Conservation (phyloP, 2,797 vertebrate species). For the Chelon auratus region DNA sequence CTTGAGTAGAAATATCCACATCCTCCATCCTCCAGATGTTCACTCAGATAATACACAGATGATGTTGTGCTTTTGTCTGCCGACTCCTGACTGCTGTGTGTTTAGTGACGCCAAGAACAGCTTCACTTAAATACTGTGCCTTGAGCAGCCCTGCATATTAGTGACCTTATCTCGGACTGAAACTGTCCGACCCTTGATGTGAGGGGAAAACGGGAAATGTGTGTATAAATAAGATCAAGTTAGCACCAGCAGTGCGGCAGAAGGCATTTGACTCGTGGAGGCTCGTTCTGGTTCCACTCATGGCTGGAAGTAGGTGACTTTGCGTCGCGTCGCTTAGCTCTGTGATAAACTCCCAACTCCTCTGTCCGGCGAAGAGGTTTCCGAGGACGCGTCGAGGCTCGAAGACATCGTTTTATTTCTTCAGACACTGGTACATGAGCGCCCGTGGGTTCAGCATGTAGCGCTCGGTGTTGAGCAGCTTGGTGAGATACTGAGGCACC, state of each 20-base stretch:
- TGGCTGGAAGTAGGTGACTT: constrained; percentile 57
- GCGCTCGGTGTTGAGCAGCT: constrained; percentile 86
- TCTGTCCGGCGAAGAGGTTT: constrained; percentile 27
- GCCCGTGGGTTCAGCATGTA: constrained; percentile 86
- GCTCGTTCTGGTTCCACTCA: constrained; percentile 38
- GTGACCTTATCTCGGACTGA: constrained; percentile 40
- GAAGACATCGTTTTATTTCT: constrained; percentile 75
- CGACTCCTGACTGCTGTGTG: constrained; percentile 1
- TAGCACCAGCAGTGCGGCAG: constrained; percentile 69
- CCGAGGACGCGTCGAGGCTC: constrained; percentile 23
- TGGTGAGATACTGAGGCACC: constrained; percentile 87
- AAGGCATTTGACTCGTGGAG: constrained; percentile 62
- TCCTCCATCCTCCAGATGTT: background rate
- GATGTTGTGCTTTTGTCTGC: constrained; percentile 48
- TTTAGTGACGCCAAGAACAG: constrained; percentile 9
- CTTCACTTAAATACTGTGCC: constrained; percentile 7
- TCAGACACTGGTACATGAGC: constrained; percentile 89
- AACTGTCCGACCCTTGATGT: constrained; percentile 25
- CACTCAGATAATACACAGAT: constrained; percentile 5
- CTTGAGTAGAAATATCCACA: background rate
- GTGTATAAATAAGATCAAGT: constrained; percentile 33
- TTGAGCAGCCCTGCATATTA: constrained; percentile 53
- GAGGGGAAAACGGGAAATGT: constrained; percentile 36
- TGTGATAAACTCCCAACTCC: constrained; percentile 30
- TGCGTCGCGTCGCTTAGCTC: constrained; percentile 49